Base-by-base conservation (phyloP, 2,113 vertebrate genomes). In the Cyprinodon variegatus region DNA sequence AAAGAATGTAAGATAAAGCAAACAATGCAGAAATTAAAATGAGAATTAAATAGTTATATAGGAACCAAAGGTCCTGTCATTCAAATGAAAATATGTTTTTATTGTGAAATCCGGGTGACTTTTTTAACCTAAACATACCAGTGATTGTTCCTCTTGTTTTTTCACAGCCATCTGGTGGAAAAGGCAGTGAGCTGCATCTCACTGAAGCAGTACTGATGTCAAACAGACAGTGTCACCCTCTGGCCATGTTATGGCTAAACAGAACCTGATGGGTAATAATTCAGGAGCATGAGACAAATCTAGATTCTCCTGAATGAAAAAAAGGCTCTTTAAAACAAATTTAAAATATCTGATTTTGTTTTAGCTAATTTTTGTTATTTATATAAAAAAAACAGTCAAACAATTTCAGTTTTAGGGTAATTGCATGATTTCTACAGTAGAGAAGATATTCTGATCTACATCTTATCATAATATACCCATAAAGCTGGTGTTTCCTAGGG, bases 221-320 rank as follows among this genome's bases (percentile, higher is more conserved):
- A 70, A 61, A 74, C 89, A 90, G 83, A 68, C 59, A 70, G 86
- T 83, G 91, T 87, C 89, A 81, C 88, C 74, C 74, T 88, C 41
- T 48, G 61, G 61, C 86, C 65, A 70, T 45, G 15, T n/a, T 61
- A 20, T 74, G 45, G 5, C n/a, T n/a, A 20, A 38, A 61, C 20
- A 4, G 11, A 20, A 20, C 20, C 36, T 3, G 48, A 53, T 53
- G 14, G 48, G 48, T 29, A 29, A 29, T 29, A 29, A 17, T 50
- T 41, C 48, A 38, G 38, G 17, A 40, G 40, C 4, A 63, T 3
- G 8, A 64, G 38, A 20, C 15, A 11, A 1, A 41, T 2, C 1
- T 22, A 68, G 45, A 48, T 38, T 12, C 1, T 68, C 20, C 36
- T 50, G 45, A 48, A 57, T 57, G 14, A 57, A 7, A 57, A n/a